Evolutionary conservation across 2,113 vertebrate species (phyloP).

Genomic region (Myxocyprinus asiaticus): DNA sequence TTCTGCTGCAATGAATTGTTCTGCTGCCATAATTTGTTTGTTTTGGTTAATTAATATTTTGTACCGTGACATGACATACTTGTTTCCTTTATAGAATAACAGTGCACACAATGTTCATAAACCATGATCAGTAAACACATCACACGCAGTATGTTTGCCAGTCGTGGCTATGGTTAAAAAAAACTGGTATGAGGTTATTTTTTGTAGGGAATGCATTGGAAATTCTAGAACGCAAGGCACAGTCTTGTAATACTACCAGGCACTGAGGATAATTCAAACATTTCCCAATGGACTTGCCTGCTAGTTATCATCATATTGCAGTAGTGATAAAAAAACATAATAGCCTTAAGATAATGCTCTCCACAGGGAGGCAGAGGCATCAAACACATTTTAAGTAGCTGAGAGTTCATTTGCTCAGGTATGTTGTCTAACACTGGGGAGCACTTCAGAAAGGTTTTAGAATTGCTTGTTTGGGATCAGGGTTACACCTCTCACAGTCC

Average conservation of each 20-base stretch:
- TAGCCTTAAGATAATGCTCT: conserved; percentile 38
- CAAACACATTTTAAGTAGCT: conserved; percentile 11
- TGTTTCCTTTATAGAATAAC: background rate
- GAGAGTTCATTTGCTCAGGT: background rate
- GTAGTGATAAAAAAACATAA: conserved; percentile 19
- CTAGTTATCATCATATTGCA: conserved; percentile 45
- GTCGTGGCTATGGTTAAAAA: background rate
- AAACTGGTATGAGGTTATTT: background rate
- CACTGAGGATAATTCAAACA: conserved; percentile 9
- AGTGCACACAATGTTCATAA: background rate
- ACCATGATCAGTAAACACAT: background rate
- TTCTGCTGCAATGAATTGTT: background rate
- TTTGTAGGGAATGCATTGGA: conserved; percentile 1
- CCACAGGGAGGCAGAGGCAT: background rate
- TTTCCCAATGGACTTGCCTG: conserved; percentile 8
- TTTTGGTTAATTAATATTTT: conserved; percentile 7
- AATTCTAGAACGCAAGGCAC: conserved; percentile 8
- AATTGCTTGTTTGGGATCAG: conserved; percentile 29
- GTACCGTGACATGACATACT: background rate
- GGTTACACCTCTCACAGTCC: background rate
- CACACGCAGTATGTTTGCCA: background rate
- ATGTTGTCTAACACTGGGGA: conserved; percentile 13
- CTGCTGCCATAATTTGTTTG: background rate
- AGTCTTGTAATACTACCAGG: conserved; percentile 17
- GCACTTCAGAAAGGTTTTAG: conserved; percentile 31